Percentiles rank a stretch among this genome's conserved stretches.
Conservation (phyloP, 1,140 invertebrate genomes). For the Tetragonula clypearis region DNA sequence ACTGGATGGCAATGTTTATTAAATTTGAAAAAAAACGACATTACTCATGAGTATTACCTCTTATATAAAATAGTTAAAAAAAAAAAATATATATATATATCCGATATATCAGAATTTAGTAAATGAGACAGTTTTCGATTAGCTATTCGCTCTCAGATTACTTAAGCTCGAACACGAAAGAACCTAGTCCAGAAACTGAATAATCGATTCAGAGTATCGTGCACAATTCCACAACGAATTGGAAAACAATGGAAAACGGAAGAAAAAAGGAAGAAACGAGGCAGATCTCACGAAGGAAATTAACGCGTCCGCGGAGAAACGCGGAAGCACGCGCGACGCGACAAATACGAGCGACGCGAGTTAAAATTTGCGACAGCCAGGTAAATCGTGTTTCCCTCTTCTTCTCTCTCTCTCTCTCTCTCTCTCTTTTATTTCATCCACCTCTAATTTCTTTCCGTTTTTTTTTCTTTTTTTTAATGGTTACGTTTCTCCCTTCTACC, state of each 20-base stretch:
- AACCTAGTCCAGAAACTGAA: too few relatives aligned
- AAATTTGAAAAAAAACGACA: too few relatives aligned
- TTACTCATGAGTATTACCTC: too few relatives aligned
- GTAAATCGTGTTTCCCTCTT: background rate
- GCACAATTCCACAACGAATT: too few relatives aligned
- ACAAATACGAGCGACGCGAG: slow-evolving; percentile 1
- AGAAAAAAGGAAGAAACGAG: background rate
- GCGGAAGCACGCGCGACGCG: background rate
- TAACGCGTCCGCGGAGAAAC: slow-evolving; percentile 25
- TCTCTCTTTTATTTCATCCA: background rate
- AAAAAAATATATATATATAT: too few relatives aligned
- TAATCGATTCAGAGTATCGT: too few relatives aligned
- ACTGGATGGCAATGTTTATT: too few relatives aligned
- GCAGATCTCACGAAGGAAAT: background rate
- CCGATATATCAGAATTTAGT: too few relatives aligned
- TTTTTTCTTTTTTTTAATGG: background rate
- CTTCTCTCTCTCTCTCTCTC: background rate
- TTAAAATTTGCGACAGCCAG: slow-evolving; percentile 23
- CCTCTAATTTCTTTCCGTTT: background rate
- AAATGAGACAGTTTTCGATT: too few relatives aligned
- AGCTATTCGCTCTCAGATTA: too few relatives aligned
- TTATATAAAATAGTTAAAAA: too few relatives aligned
- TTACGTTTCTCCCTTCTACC: background rate
- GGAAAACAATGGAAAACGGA: background rate
- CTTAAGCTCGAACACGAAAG: too few relatives aligned